phyloP scores from a whole-genome alignment of 2,797 vertebrate genomes.

The Ctenosaura bakeri region DNA sequence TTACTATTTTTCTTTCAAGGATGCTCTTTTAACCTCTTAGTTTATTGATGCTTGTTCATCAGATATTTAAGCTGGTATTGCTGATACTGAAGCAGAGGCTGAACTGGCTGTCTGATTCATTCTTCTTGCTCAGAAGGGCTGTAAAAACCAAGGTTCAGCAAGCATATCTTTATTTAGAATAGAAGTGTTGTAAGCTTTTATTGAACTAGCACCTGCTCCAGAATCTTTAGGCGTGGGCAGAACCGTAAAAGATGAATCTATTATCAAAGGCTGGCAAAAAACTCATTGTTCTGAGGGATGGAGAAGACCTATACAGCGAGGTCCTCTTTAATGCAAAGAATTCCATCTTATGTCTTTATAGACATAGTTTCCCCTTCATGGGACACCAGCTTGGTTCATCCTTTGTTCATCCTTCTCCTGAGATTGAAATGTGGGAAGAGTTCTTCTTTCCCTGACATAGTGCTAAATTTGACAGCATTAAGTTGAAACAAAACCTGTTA shows the following conservation, averaged over 20 bases:
- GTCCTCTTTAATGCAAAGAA: not conserved
- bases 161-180: not conserved
- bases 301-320: not conserved
- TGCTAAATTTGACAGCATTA: no score
- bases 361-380: no score
- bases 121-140: conserved; percentile 34
- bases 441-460: no score
- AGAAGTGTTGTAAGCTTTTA: conserved; percentile 44
- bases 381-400: not conserved
- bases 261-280: not conserved
- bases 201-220: conserved; percentile 37
- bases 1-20: conserved; percentile 38
- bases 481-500: no score
- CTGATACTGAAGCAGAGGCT: conserved; percentile 41
- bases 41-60: conserved; percentile 45
- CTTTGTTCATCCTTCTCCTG: not conserved
- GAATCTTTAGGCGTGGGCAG: conserved; percentile 9
- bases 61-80: conserved; percentile 45
- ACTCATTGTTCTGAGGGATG: not conserved
- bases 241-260: not conserved
- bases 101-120: conserved; percentile 40
- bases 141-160: conserved; percentile 10
- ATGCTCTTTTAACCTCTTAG: conserved; percentile 1
- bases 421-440: not conserved
- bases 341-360: not conserved